phyloP scores from a whole-genome alignment of 2,888 invertebrate species.

The Campopleginae sp. region DNA sequence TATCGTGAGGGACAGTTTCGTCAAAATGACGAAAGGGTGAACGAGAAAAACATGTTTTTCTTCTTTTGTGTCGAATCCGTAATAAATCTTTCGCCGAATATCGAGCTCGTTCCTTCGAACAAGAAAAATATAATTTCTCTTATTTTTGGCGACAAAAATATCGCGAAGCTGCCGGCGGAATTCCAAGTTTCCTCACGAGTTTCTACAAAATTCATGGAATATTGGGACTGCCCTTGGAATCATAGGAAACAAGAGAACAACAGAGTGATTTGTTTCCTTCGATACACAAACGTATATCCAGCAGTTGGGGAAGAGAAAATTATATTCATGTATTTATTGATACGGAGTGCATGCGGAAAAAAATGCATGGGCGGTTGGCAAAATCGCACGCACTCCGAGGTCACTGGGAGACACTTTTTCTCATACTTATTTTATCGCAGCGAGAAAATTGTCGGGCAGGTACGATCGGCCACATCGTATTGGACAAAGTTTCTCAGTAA shows the following conservation, averaged over 20 bases:
- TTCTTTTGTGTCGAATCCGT: conserved; percentile 34
- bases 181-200: too few relatives aligned
- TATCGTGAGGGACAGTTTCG: conserved; percentile 57
- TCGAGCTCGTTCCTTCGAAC: not conserved
- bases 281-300: not conserved
- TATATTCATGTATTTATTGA: conserved; percentile 11
- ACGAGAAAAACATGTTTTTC: conserved; percentile 78
- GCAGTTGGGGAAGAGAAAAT: not conserved
- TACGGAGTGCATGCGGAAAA: conserved; percentile 4
- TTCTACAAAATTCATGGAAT: not conserved
- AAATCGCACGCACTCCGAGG: conserved; percentile 37
- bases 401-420: conserved; percentile 19
- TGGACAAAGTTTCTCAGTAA: conserved; percentile 28
- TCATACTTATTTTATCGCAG: conserved; percentile 52
- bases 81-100: conserved; percentile 15
- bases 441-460: conserved; percentile 48
- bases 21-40: conserved; percentile 74
- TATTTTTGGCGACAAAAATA: not conserved
- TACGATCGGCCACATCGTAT: not conserved
- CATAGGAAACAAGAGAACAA: not conserved
- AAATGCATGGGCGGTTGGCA: conserved; percentile 18
- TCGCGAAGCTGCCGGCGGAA: not conserved
- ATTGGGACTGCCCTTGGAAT: not conserved
- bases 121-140: not conserved
- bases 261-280: not conserved